Conservation (phyloP, 2,113 vertebrate genomes). For the Dolichallabes microphthalmus region DNA sequence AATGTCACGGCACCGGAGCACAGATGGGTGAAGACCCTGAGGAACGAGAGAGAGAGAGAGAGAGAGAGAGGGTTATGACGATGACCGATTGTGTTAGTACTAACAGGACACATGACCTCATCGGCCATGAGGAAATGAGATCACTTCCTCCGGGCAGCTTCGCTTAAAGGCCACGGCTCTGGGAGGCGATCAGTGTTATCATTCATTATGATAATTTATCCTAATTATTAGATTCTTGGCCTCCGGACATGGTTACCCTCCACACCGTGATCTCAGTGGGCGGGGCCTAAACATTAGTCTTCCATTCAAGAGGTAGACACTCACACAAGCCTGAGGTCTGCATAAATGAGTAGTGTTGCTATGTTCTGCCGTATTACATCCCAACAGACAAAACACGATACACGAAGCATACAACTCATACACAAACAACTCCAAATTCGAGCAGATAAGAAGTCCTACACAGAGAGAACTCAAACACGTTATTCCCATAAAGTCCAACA, state of each 20-base stretch:
- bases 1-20: constrained; percentile 47
- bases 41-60: background rate
- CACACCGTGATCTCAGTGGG: background rate
- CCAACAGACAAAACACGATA: no score
- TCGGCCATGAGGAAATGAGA: constrained; percentile 17
- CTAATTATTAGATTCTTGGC: constrained; percentile 61
- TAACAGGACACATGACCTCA: constrained; percentile 34
- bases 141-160: constrained; percentile 9
- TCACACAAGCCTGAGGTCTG: background rate
- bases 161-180: constrained; percentile 55
- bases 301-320: background rate
- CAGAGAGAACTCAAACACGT: background rate
- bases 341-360: no score
- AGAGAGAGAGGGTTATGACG: constrained; percentile 41
- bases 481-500: background rate
- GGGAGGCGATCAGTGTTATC: constrained; percentile 69
- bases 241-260: background rate
- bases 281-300: background rate
- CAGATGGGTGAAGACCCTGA: constrained; percentile 30
- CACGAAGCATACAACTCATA: background rate
- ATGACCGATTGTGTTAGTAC: constrained; percentile 43
- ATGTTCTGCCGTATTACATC: no score
- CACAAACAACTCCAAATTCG: background rate
- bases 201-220: constrained; percentile 68
- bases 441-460: no score